Conservation (phyloP, 1,140 invertebrate genomes). For the Brachionus rotundiformis region DNA sequence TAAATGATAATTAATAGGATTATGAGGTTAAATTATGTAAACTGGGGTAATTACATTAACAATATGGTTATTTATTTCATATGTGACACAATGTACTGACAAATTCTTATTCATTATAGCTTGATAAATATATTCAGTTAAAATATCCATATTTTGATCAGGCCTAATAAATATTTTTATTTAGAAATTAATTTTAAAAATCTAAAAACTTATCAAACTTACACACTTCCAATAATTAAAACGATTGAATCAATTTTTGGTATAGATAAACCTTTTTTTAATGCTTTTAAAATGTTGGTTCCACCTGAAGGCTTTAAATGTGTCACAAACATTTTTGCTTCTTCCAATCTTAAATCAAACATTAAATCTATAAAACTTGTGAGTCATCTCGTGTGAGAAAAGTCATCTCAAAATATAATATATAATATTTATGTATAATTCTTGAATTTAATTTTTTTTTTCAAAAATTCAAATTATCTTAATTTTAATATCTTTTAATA, state of each 20-base stretch:
- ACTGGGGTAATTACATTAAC: slow-evolving; percentile 62
- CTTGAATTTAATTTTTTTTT: background rate
- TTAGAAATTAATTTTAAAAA: background rate
- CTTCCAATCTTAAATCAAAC: slow-evolving; percentile 5
- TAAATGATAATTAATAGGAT: no score
- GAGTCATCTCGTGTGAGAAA: no score
- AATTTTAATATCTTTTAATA: no score
- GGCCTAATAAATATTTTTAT: slow-evolving; percentile 56
- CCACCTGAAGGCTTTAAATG: slow-evolving; percentile 58
- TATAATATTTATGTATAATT: background rate
- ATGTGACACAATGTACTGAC: slow-evolving; percentile 60
- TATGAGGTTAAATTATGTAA: no score
- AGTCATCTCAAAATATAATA: background rate
- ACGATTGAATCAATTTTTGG: slow-evolving; percentile 59
- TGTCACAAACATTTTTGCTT: slow-evolving; percentile 23
- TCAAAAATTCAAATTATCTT: no score
- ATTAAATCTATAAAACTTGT: no score
- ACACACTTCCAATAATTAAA: slow-evolving; percentile 62
- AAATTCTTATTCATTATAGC: slow-evolving; percentile 58
- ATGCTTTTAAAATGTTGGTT: slow-evolving; percentile 61
- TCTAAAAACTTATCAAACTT: slow-evolving; percentile 55
- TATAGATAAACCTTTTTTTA: slow-evolving; percentile 62
- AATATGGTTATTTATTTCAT: slow-evolving; percentile 62
- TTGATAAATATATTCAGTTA: slow-evolving; percentile 63
- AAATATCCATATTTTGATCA: slow-evolving; percentile 61